phyloP scores from a whole-genome alignment of 2,797 vertebrate species.

The Sitta carolinensis region DNA sequence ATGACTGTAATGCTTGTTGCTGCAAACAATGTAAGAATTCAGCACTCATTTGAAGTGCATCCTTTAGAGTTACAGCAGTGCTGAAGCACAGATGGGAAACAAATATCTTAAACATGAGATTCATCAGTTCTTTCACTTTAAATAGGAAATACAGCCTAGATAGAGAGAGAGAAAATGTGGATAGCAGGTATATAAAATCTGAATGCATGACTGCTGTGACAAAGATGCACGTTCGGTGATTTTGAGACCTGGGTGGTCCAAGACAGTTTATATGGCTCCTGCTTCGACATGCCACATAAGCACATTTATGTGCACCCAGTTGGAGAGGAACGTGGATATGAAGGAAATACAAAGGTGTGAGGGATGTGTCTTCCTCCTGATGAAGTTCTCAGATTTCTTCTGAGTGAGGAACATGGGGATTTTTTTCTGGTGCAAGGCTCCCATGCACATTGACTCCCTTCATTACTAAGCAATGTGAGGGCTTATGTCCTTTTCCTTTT shows the following conservation, averaged over 20 bases:
- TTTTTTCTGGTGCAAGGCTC: neutral
- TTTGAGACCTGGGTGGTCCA: neutral
- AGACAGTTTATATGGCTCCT: neutral
- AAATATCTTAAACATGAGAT: neutral
- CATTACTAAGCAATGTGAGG: neutral
- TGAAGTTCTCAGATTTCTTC: neutral
- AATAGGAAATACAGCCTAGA: neutral
- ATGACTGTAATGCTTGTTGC: neutral
- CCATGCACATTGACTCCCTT: neutral
- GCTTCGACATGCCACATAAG: neutral
- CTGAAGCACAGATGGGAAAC: neutral
- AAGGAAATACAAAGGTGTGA: neutral
- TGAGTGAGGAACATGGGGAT: neutral
- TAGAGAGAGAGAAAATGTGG: neutral
- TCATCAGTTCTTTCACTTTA: neutral
- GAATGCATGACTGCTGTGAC: neutral
- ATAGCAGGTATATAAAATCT: neutral
- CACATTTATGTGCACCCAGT: neutral
- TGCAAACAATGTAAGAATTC: conserved; percentile 34
- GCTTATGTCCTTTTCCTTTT: neutral
- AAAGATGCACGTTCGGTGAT: neutral
- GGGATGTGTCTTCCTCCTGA: neutral
- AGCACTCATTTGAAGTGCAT: neutral
- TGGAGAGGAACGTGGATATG: neutral
- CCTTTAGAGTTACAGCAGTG: conserved; percentile 1